Percentiles rank a stretch among this genome's conserved stretches.
phyloP scores from a whole-genome alignment of 2,888 invertebrate species.

The Morinoia aosen region DNA sequence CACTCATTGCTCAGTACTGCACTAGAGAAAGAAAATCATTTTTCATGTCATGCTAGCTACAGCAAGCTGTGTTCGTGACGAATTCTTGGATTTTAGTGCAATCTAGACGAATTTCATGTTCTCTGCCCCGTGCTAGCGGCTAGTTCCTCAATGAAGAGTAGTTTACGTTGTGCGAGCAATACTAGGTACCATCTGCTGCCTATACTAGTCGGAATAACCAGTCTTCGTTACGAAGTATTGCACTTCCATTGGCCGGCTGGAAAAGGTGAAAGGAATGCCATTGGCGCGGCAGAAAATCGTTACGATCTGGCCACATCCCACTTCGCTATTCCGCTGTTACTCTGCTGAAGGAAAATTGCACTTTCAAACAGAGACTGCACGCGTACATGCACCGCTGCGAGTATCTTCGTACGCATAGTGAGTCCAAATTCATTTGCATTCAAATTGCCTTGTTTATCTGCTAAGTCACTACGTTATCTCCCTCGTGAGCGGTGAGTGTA shows the following conservation, averaged over 20 bases:
- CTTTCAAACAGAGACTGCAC: constrained; percentile 37
- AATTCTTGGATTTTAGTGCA: background rate
- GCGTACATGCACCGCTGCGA: background rate
- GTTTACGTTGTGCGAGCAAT: constrained; percentile 15
- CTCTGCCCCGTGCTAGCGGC: background rate
- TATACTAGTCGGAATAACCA: constrained; percentile 44
- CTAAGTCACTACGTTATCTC: background rate
- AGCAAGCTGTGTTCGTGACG: background rate
- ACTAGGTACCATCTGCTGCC: constrained; percentile 2
- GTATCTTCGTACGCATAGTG: background rate
- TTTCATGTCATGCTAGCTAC: no score
- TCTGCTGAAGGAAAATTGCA: constrained; percentile 38
- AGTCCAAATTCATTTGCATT: background rate
- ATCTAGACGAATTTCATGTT: background rate
- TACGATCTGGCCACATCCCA: constrained; percentile 52
- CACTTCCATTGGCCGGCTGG: constrained; percentile 51
- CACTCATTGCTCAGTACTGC: no score
- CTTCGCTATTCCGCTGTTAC: constrained; percentile 15
- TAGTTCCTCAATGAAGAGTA: background rate
- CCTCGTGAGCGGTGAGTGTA: background rate
- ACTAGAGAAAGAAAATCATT: no score
- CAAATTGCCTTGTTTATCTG: constrained; percentile 3
- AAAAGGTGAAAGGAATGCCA: constrained; percentile 54
- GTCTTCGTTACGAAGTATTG: constrained; percentile 36
- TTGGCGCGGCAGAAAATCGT: constrained; percentile 53